A percentile compares a stretch with the other conserved stretches of the same genome.
Conservation (phyloP, 1,140 invertebrate genomes). For the Hydropsyche tenuis region DNA sequence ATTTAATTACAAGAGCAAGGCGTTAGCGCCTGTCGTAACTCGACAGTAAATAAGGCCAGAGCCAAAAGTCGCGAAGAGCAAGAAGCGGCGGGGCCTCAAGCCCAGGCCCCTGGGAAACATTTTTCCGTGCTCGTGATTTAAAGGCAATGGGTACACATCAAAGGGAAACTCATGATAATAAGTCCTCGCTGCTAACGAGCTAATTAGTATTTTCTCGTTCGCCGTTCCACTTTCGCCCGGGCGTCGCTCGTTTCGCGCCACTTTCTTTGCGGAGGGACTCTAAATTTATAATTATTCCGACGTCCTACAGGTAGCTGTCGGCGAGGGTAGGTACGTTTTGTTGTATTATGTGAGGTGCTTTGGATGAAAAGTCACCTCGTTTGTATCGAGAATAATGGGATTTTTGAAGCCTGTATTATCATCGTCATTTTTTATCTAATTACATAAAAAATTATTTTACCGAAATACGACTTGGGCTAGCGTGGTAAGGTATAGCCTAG, state of each 20-base stretch:
- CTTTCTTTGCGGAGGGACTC: slow-evolving; percentile 44
- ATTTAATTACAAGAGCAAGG: slow-evolving; percentile 37
- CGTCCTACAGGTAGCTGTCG: slow-evolving; percentile 25
- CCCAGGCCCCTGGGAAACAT: slow-evolving; percentile 2
- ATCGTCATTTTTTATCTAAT: too few species aligned
- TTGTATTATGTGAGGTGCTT: too few species aligned
- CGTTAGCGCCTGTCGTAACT: slow-evolving; percentile 32
- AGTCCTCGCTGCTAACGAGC: slow-evolving; percentile 45
- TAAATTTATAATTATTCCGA: slow-evolving; percentile 48
- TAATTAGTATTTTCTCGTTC: slow-evolving; percentile 44
- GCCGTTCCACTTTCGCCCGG: slow-evolving; percentile 28
- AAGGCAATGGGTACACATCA: slow-evolving; percentile 45
- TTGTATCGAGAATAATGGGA: too few species aligned
- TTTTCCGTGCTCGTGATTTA: slow-evolving; percentile 42
- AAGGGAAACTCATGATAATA: slow-evolving; percentile 45
- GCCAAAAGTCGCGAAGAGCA: background rate
- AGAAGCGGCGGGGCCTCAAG: slow-evolving; percentile 1
- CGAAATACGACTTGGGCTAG: too few species aligned
- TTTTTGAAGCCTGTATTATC: too few species aligned
- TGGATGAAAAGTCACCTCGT: too few species aligned
- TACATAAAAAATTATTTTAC: too few species aligned
- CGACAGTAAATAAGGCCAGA: slow-evolving; percentile 35
- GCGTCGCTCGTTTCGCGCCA: slow-evolving; percentile 31
- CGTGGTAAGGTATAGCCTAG: too few species aligned
- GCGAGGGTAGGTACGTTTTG: too few species aligned